Evolutionary conservation across 2,797 vertebrate species (phyloP).

Genomic region (Diplodus puntazzo): DNA sequence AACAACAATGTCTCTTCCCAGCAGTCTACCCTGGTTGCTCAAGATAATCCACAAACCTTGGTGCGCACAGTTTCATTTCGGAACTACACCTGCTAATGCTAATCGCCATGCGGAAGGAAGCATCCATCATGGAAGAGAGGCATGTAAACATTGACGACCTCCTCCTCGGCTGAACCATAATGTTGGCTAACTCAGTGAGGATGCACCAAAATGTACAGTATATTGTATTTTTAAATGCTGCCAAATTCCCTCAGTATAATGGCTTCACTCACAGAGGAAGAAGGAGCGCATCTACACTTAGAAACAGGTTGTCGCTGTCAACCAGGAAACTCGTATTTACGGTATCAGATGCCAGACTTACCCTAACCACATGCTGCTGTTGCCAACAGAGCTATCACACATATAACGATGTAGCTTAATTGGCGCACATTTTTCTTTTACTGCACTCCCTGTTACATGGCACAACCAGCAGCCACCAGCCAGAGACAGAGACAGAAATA

Average conservation of each 20-base stretch:
- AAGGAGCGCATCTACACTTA: conserved; percentile 15
- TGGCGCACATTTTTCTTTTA: conserved; percentile 50
- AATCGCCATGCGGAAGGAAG: too few species aligned
- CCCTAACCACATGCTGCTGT: conserved; percentile 27
- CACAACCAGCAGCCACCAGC: conserved; percentile 50
- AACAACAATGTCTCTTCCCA: too few species aligned
- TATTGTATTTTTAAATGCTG: conserved; percentile 8
- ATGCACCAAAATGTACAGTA: background rate
- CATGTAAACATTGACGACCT: too few species aligned
- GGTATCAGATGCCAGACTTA: conserved; percentile 43
- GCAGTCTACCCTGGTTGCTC: too few species aligned
- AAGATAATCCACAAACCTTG: too few species aligned
- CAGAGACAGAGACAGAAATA: conserved; percentile 38
- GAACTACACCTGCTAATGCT: too few species aligned
- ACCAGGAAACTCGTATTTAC: conserved; percentile 47
- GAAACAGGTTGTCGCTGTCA: conserved; percentile 56
- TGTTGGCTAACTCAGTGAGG: too few species aligned
- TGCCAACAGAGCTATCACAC: conserved; percentile 60
- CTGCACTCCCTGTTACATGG: conserved; percentile 35
- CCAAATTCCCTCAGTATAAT: conserved; percentile 13
- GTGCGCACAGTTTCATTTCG: too few species aligned
- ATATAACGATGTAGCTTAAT: conserved; percentile 57
- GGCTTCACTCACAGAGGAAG: background rate
- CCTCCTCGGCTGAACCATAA: too few species aligned
- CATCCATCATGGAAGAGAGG: too few species aligned